Evolutionary conservation across 2,797 vertebrate species (phyloP), one percentile per base, ranked within the genome.

Genomic region (Benthosema pterotum): DNA sequence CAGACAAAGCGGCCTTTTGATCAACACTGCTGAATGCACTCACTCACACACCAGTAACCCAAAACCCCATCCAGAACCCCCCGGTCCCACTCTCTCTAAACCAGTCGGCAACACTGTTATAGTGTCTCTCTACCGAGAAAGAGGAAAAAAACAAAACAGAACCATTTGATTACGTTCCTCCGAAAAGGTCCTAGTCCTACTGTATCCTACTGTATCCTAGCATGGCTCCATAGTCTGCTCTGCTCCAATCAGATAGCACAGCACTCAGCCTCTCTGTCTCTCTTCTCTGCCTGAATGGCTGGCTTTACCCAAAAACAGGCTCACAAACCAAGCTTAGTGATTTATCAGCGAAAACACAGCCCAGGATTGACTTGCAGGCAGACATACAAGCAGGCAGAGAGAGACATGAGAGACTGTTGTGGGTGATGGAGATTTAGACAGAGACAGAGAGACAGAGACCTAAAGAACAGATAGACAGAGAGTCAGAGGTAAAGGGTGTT

Each of bases 1-100:
- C 11, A 83, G 82, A 87, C 89, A 89, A 89, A 83, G 80, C 71
- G 38, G 63, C 12, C 88, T 84, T 89, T 91, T 91, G 87, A 92
- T 85, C 75, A 71, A 60, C 25, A 46, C 65, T 63, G 15, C 76
- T 89, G 80, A 90, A 89, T 88, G 84, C 75, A 7, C 74, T 80
- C 82, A 68, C 82, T 89, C 83, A 86, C 84, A 87, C 84, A 87
- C 78, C 78, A 74, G 85, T 85, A 83, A 87, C 73, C 80, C 61
- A 87, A 88, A 85, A 78, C 83, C 53, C 32, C 77, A n/a, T 75
- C 55, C 72, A 74, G 66, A 77, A 25, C 22, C 3, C 69, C 62
- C 65, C 72, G 72, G 72, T 65, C 48, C 3, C 38, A 11, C 75
- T 78, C 75, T 73, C 75, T 78, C 75, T 73, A 47, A 46, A 65